Percentiles rank a stretch among this genome's conserved stretches.
Conservation (phyloP, 2,113 vertebrate genomes). For the Bettongia penicillata region DNA sequence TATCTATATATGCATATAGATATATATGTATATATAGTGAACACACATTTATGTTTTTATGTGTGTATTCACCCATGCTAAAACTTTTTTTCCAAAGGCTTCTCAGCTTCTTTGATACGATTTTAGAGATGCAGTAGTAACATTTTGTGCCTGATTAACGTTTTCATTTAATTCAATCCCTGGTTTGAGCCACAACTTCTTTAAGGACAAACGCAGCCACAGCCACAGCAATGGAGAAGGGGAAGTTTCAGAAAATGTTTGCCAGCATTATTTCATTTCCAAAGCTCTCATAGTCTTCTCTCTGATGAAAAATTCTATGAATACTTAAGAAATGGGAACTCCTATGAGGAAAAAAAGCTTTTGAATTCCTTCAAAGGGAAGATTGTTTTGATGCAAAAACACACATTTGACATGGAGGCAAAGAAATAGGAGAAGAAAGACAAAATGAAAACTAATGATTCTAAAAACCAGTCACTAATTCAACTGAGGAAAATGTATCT, state of each 20-base stretch:
- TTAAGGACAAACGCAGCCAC: slow-evolving; percentile 40
- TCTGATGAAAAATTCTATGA: slow-evolving; percentile 38
- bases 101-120: slow-evolving; percentile 55
- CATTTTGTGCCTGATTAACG: slow-evolving; percentile 69
- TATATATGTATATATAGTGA: background rate
- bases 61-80: slow-evolving; percentile 6
- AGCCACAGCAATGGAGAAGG: slow-evolving; percentile 15
- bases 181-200: slow-evolving; percentile 55
- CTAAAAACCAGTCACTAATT: background rate
- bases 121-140: slow-evolving; percentile 61
- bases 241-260: slow-evolving; percentile 35
- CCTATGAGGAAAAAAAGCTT: slow-evolving; percentile 33
- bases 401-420: background rate
- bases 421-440: slow-evolving; percentile 38
- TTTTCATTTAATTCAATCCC: slow-evolving; percentile 65
- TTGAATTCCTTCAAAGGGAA: slow-evolving; percentile 14
- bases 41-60: background rate
- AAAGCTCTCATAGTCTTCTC: slow-evolving; percentile 50
- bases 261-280: slow-evolving; percentile 59
- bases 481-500: background rate
- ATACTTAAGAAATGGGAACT: slow-evolving; percentile 16
- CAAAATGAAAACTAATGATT: background rate
- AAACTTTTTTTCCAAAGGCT: slow-evolving; percentile 55
- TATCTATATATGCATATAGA: background rate
- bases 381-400: slow-evolving; percentile 30